phyloP scores from a whole-genome alignment of 2,888 invertebrate species.

The Hyalella azteca region DNA sequence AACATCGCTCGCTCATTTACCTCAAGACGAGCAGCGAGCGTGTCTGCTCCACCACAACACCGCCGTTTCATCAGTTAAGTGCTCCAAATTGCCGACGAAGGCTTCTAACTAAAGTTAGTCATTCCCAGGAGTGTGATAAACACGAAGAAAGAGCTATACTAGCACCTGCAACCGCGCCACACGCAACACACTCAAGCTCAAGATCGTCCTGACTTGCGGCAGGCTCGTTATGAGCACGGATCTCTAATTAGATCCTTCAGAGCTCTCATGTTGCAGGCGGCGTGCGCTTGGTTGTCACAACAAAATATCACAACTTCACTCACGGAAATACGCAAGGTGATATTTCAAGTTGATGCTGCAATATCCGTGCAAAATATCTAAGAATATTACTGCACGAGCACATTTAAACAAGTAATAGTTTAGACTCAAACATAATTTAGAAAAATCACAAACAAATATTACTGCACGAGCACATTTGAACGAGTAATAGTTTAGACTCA shows the following conservation, averaged over 20 bases:
- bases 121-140: constrained; percentile 37
- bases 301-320: too few relatives aligned
- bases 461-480: too few relatives aligned
- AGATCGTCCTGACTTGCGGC: neutral
- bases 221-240: constrained; percentile 12
- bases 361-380: too few relatives aligned
- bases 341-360: too few relatives aligned
- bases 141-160: constrained; percentile 34
- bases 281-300: too few relatives aligned
- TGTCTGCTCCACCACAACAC: constrained; percentile 23
- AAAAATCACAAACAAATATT: too few relatives aligned
- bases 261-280: neutral
- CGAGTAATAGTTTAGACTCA: too few relatives aligned
- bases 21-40: neutral
- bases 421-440: too few relatives aligned
- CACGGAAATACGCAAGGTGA: too few relatives aligned
- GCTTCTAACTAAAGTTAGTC: constrained; percentile 37
- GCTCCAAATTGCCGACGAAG: constrained; percentile 37
- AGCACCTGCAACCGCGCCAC: neutral
- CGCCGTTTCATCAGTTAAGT: constrained; percentile 35
- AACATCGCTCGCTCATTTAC: constrained; percentile 28
- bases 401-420: too few relatives aligned
- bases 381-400: too few relatives aligned
- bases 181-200: neutral
- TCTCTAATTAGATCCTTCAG: constrained; percentile 27